Evolutionary conservation across 1,140 invertebrate genomes (phyloP), one percentile per base, ranked within the genome.

Genomic region (Eurytemora carolleeae): DNA sequence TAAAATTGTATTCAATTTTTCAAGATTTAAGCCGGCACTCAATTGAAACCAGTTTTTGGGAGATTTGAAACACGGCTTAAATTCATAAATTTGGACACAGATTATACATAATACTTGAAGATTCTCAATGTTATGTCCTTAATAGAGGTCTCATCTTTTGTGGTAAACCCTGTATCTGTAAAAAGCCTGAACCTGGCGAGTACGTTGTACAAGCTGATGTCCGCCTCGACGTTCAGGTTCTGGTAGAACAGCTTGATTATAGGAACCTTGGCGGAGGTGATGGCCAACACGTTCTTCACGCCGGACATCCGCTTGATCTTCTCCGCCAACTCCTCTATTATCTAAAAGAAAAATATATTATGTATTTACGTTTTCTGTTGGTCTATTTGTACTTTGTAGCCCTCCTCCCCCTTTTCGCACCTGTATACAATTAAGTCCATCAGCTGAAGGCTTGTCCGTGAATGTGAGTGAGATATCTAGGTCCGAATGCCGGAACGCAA

Each of bases 221-320:
- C 80, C 20, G 76, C 76, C 65, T 81, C 78, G 22, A 80, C 63
- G 23, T 69, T 67, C 24, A 70, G 68, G n/a, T 67, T 61, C 18
- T 66, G 61, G 64, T 79, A 74, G 58, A 66, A 69, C 68, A 80
- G 79, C 68, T 81, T 81, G 2, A 82, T 73, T 61, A 82, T 81
- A 12, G 80, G 80, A n/a, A 82, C 79, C 70, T 81, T 80, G 20
- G 80, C 80, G 52, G 76, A 76, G 2, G 76, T 71, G 23, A 81
- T 79, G 31, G 78, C 67, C 52, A 76, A 59, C 20, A 80, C 70
- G 64, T 77, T 71, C 56, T 69, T 70, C 52, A 78, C 65, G 26
- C 69, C 67, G 21, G 68, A 63, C 58, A 71, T 68, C 21, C 66
- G 67, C 64, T 73, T 73, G 25, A 80, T 66, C 54, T 68, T 70